phyloP scores from a whole-genome alignment of 2,113 vertebrate species.

The Atlantisia rogersi region DNA sequence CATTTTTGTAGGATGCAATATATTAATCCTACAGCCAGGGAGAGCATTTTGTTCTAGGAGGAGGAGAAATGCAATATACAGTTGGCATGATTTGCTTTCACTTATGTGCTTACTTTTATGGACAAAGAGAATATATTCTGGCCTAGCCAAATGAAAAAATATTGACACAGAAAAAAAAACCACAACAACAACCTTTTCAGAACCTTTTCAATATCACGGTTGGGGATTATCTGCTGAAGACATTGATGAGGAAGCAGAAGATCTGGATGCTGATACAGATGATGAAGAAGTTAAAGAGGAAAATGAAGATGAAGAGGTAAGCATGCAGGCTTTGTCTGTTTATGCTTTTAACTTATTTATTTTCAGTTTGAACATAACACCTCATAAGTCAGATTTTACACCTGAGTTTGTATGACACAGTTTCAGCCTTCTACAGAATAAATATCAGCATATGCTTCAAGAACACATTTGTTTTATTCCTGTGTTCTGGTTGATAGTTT shows the following conservation, averaged over 20 bases:
- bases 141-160: not conserved
- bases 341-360: not conserved
- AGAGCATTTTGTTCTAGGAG: not conserved
- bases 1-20: not conserved
- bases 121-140: not conserved
- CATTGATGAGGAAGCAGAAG: slow-evolving; percentile 85
- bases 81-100: not conserved
- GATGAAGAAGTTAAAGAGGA: slow-evolving; percentile 68
- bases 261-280: slow-evolving; percentile 74
- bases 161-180: not conserved
- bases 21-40: not conserved
- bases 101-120: not conserved
- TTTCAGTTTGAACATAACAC: not conserved
- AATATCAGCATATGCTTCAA: not conserved
- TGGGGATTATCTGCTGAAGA: slow-evolving; percentile 81
- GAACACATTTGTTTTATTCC: not conserved
- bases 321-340: not conserved
- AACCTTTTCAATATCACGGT: slow-evolving; percentile 80
- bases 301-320: slow-evolving; percentile 72
- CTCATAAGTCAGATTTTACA: not conserved
- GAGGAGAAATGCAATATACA: not conserved
- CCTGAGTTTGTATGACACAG: not conserved
- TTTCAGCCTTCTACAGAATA: not conserved
- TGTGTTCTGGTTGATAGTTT: not conserved
- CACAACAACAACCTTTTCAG: slow-evolving; percentile 60